Evolutionary conservation across 2,113 vertebrate species (phyloP).

Genomic region (Capreolus pygargus): DNA sequence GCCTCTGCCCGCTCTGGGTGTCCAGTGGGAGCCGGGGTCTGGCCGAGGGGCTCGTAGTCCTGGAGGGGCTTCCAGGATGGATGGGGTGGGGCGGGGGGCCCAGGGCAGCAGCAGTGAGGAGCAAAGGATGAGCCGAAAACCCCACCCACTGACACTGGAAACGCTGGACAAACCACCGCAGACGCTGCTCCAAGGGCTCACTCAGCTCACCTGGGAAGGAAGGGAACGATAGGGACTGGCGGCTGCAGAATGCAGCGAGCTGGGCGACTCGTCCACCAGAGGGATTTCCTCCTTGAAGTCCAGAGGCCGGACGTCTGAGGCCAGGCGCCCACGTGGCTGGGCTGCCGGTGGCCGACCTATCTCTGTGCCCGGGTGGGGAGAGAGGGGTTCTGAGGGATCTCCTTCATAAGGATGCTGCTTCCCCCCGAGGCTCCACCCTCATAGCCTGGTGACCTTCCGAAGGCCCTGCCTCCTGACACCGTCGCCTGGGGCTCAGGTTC

Average conservation of each 20-base stretch:
- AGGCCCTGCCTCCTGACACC: not conserved
- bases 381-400: not conserved
- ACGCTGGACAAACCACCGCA: not conserved
- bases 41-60: not conserved
- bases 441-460: too few species aligned
- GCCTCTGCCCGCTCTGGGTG: too few species aligned
- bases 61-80: rapidly evolving
- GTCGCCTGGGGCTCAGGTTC: not conserved
- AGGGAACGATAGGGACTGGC: not conserved
- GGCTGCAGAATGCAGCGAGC: not conserved
- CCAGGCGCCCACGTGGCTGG: not conserved
- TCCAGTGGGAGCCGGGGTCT: not conserved
- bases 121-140: not conserved
- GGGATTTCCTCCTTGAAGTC: not conserved
- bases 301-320: not conserved
- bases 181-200: not conserved
- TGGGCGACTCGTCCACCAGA: rapidly evolving
- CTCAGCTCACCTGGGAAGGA: not conserved
- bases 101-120: not conserved
- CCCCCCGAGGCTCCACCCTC: not conserved
- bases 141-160: not conserved
- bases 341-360: rapidly evolving
- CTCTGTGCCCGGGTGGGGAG: not conserved
- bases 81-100: rapidly evolving
- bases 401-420: not conserved